Evolutionary conservation across 2,888 invertebrate species (phyloP).

Genomic region (Phyllotreta cruciferae): DNA sequence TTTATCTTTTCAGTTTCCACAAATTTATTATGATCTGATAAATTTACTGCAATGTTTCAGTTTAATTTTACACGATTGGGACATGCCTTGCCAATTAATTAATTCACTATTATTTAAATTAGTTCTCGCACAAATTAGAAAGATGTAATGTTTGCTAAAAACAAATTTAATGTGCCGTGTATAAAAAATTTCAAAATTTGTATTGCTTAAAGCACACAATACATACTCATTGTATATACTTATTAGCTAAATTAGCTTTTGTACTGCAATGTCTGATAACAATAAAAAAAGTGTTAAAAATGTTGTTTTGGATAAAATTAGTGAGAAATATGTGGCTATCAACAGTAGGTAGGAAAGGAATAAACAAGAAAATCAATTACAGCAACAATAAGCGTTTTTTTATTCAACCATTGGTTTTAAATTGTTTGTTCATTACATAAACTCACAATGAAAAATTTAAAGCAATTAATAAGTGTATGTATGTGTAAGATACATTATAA

Average conservation of each 20-base stretch:
- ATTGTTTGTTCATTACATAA: slow-evolving; percentile 37
- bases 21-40: no score
- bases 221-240: slow-evolving; percentile 33
- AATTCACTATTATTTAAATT: no score
- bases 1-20: no score
- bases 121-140: background rate
- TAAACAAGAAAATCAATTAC: slow-evolving; percentile 10
- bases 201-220: slow-evolving; percentile 20
- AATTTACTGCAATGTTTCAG: no score
- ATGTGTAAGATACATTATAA: slow-evolving; percentile 27
- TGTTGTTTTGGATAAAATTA: no score
- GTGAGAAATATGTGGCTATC: no score
- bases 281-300: background rate
- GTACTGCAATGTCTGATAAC: slow-evolving; percentile 40
- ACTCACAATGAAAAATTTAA: slow-evolving; percentile 33
- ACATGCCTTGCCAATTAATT: background rate
- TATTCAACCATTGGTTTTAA: slow-evolving; percentile 32
- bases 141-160: background rate
- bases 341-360: no score
- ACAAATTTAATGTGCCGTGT: slow-evolving; percentile 10
- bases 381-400: slow-evolving; percentile 36
- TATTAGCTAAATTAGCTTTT: slow-evolving; percentile 39
- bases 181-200: slow-evolving; percentile 13
- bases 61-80: background rate
- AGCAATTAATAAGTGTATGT: slow-evolving; percentile 33